These are phyloP conservation scores for Anolis apletophallus DNA, from an alignment of 2,797 vertebrate genomes.

Conservation along the genomic window DNA sequence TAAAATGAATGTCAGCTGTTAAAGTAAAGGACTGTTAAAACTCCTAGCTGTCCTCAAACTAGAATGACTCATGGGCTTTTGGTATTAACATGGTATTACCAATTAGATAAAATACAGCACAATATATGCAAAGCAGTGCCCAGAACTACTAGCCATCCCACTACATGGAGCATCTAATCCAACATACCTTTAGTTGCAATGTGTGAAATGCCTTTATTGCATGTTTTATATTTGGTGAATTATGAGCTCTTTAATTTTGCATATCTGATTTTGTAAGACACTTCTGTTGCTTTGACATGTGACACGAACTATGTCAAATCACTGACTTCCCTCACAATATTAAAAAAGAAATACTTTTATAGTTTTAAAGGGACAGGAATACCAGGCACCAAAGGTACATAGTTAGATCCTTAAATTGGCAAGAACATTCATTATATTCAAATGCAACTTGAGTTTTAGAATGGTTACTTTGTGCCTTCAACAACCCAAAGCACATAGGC, in stretches of 20 bases:
- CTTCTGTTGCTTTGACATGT: neutral
- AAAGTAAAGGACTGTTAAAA: neutral
- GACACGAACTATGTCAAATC: neutral
- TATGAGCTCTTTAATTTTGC: neutral
- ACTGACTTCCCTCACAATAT: neutral
- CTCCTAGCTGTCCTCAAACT: neutral
- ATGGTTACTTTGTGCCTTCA: neutral
- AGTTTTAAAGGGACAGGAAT: neutral
- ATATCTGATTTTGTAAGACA: neutral
- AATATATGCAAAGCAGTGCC: neutral
- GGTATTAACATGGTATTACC: neutral
- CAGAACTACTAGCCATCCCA: neutral
- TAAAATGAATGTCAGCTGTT: neutral
- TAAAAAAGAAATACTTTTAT: neutral
- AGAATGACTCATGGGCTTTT: neutral
- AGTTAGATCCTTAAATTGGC: neutral
- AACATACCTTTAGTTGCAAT: neutral
- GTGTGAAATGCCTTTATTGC: neutral
- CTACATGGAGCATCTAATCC: neutral
- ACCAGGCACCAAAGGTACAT: neutral
- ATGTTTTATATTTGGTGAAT: neutral
- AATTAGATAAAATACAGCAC: neutral
- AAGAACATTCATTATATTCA: neutral
- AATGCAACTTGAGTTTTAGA: neutral
- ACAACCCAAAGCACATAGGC: neutral